phyloP scores from a whole-genome alignment of 2,113 vertebrate genomes.

The Neotoma lepida region DNA sequence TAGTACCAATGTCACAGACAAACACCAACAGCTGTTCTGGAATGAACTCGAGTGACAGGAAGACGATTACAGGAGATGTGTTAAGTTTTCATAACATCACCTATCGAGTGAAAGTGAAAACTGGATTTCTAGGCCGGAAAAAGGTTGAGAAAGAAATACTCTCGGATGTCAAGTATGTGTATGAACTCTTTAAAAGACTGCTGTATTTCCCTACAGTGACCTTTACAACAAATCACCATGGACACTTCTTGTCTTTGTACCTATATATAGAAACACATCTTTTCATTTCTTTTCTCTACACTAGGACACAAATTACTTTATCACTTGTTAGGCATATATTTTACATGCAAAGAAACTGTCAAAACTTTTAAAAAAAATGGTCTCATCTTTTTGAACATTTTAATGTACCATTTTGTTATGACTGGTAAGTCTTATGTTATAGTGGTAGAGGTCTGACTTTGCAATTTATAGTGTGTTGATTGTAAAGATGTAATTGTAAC shows the following conservation, averaged over 20 bases:
- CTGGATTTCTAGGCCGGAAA: constrained; percentile 79
- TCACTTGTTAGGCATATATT: not conserved
- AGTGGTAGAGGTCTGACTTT: not conserved
- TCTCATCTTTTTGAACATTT: not conserved
- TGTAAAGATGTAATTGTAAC: not conserved
- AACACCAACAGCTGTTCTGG: constrained; percentile 62
- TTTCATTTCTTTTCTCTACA: constrained; percentile 52
- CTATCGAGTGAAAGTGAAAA: constrained; percentile 84
- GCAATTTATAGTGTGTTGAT: not conserved
- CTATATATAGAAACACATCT: not conserved
- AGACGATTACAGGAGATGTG: not conserved
- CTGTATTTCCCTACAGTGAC: not conserved
- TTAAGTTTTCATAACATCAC: constrained; percentile 86
- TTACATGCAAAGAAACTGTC: not conserved
- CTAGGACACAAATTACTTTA: not conserved
- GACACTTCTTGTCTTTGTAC: not conserved
- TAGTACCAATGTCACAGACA: constrained; percentile 76
- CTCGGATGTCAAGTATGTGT: constrained; percentile 84
- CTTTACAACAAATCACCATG: not conserved
- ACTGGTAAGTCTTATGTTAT: not conserved
- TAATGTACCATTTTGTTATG: not conserved
- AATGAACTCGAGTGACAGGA: not conserved
- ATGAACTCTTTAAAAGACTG: not conserved
- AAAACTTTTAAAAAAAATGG: not conserved
- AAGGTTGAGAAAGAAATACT: constrained; percentile 81